Percentiles rank a stretch among this genome's conserved stretches.
phyloP scores from a whole-genome alignment of 2,113 vertebrate genomes.

The Cromileptes altivelis region DNA sequence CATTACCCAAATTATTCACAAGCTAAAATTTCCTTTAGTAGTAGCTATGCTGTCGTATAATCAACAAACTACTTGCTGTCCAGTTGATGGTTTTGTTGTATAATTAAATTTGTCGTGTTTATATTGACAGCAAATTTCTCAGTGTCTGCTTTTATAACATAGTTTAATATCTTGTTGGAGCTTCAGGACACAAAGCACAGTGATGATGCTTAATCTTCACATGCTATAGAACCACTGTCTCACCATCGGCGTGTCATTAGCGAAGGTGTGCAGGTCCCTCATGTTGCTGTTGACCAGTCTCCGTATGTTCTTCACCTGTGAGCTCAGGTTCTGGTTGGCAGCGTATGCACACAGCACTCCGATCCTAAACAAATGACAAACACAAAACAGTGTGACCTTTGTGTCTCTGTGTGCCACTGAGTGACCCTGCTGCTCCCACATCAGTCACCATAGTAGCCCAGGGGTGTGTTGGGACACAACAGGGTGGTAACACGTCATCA shows the following conservation, averaged over 20 bases:
- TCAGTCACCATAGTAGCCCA: not conserved
- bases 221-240: constrained; percentile 21
- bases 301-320: constrained; percentile 86
- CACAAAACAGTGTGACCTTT: constrained; percentile 18
- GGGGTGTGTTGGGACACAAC: not conserved
- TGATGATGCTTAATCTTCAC: not conserved
- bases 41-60: not conserved
- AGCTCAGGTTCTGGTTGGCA: constrained; percentile 93
- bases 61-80: not conserved
- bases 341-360: constrained; percentile 91
- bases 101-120: not conserved
- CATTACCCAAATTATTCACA: not conserved
- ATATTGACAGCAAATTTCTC: not conserved
- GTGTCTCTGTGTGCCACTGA: not conserved
- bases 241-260: constrained; percentile 90
- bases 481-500: constrained; percentile 13
- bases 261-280: constrained; percentile 90
- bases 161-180: too few relatives aligned
- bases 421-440: constrained; percentile 20
- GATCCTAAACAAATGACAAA: constrained; percentile 78
- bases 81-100: not conserved
- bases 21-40: not conserved
- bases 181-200: not conserved
- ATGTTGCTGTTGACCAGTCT: constrained; percentile 92
- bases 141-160: not conserved